Evolutionary conservation across 30 jellyfish, hydroid and myxozoan species (phyloP), one percentile per base, ranked within the genome.

Genomic region (Pelagia noctiluca): DNA sequence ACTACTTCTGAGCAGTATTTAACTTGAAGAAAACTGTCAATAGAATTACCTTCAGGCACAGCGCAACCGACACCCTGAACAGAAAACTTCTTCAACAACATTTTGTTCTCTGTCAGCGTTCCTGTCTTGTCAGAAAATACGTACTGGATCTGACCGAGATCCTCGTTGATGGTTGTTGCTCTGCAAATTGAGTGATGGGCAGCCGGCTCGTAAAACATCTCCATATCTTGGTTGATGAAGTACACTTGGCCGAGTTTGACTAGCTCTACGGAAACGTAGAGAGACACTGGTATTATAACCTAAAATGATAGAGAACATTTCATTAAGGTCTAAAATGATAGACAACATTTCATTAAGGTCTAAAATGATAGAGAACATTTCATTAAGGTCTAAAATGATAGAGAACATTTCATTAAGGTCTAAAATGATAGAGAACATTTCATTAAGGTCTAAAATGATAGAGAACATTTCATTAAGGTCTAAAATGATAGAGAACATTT

Each of bases 181-280:
- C 97, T 75, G 80, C 97, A 89, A 10, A 95, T 35, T 10, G 90
- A 76, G 60, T 90, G 85, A 24, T 81, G 92, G 19, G 94, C 91
- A 10, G 95, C 86, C 31, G 85, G 87, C 54, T 68, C 91, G 49
- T 80, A 67, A 75, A 16, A 95, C 96, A 95, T 63, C 47, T 80
- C 96, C 49, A 32, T 69, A 77, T 95, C 99, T 66, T 82, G 89
- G 77, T 89, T 95, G 69, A 95, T 95, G 91, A 95, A 95, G 67
- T 84, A 95, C 29, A 90, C 99, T 75, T 95, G 99, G 12, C 97
- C 97, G 5, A 95, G 88, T 63, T 95, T 95, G 35, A 95, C 99
- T 50, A 95, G 78, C 60, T 95, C 99, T 31, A 95, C 97, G 10
- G 99, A 89, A 13, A 90, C 99, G 65, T 89, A 89, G 84, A 95